Conservation (phyloP, 2,888 invertebrate species). For the Acheta domesticus region DNA sequence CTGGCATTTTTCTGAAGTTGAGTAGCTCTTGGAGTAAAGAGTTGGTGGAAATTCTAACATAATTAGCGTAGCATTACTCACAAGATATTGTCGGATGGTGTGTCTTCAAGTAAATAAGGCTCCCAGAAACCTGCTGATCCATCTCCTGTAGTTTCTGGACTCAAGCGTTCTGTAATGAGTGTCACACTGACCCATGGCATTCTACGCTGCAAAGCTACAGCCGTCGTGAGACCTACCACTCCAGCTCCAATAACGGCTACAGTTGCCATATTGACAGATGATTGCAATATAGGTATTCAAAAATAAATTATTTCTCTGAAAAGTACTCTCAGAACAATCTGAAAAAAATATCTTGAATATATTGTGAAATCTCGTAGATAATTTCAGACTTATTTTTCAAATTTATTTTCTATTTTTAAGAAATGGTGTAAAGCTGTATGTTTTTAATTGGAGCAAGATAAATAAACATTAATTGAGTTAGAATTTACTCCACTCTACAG, state of each 20-base stretch:
- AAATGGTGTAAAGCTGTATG: too few relatives aligned
- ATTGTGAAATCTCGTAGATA: too few relatives aligned
- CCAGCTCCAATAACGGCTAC: constrained; percentile 74
- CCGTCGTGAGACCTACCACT: constrained; percentile 67
- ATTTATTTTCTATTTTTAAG: too few relatives aligned
- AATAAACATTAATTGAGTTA: too few relatives aligned
- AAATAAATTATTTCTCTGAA: not conserved
- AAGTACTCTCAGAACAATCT: not conserved
- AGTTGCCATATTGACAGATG: not conserved
- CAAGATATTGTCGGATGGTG: constrained; percentile 54
- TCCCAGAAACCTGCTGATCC: constrained; percentile 75
- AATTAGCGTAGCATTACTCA: constrained; percentile 43
- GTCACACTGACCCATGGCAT: constrained; percentile 56
- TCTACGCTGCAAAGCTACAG: constrained; percentile 62
- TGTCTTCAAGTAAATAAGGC: constrained; percentile 61
- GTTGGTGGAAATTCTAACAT: too few relatives aligned
- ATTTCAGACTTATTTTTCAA: too few relatives aligned
- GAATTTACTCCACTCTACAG: too few relatives aligned
- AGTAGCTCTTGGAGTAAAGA: too few relatives aligned
- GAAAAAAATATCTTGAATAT: too few relatives aligned
- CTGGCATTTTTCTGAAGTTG: too few relatives aligned
- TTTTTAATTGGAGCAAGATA: too few relatives aligned
- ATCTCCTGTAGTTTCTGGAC: constrained; percentile 73
- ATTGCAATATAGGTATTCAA: not conserved
- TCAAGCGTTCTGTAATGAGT: constrained; percentile 62